Evolutionary conservation across 2,888 invertebrate species (phyloP), one percentile per base, ranked within the genome.

Genomic region (Dolichopus griseipennis): DNA sequence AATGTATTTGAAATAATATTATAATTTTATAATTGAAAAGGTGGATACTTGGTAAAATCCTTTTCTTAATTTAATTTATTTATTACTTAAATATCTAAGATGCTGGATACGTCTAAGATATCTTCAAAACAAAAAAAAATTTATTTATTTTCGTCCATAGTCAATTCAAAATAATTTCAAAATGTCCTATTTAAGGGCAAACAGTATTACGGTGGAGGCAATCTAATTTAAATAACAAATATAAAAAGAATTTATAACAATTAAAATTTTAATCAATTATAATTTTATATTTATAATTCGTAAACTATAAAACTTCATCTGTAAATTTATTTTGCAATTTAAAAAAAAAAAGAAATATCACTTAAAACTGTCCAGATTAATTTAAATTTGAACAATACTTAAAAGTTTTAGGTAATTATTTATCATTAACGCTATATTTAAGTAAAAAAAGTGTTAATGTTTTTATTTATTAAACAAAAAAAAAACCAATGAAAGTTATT

Each of bases 151-250:
- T 52, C 15, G 52, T 52, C 52, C 52, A n/a, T 37, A 10, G 8
- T 37, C 12, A 10, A 10, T 27, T 10, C 8, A 37, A 7, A 37
- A 10, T 9, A 52, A n/a, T 18, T 52, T 52, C 15, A 52, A 52
- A 52, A n/a, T n/a, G n/a, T n/a, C 52, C 52, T 5, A 2, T 27
- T 27, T 52, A n/a, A n/a, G n/a, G 15, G n/a, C 18, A 6, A 52
- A 37, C 52, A 52, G 52, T 52, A 52, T 52, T 52, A 52, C 18
- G 52, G 52, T 52, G 52, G 52, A n/a, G 52, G 52, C 52, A 52
- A 52, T 52, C 52, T 52, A 18, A 52, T 52, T 12, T 52, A 12
- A 12, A 52, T 18, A 37, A 37, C n/a, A 37, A 37, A 37, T 7
- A 27, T 27, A 27, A 5, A 8, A 12, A 37, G 37, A 37, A 37